phyloP scores from a whole-genome alignment of 1,140 invertebrate genomes.

The Galleria mellonella region DNA sequence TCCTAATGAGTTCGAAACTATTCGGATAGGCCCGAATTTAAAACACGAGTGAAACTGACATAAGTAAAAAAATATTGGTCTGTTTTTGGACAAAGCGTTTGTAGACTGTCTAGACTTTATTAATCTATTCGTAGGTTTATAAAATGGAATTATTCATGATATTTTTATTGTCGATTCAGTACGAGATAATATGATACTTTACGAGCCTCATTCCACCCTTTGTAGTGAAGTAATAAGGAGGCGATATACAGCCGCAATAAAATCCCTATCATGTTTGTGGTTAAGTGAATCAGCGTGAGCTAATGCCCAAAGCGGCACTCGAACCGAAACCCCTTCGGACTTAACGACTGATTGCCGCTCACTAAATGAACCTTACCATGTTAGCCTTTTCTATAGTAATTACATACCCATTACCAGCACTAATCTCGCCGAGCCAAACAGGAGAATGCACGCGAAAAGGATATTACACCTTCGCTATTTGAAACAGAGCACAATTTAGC shows the following conservation, averaged over 20 bases:
- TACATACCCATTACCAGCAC: constrained; percentile 64
- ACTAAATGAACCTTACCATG: constrained; percentile 68
- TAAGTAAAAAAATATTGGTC: no score
- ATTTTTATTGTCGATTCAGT: no score
- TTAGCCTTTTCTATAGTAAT: constrained; percentile 70
- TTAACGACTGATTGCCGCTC: constrained; percentile 44
- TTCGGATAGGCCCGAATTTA: no score
- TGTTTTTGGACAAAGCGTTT: no score
- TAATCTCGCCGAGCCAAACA: constrained; percentile 38
- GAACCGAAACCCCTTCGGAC: constrained; percentile 46
- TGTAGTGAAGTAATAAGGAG: no score
- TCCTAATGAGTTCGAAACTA: no score
- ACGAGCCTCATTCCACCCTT: no score
- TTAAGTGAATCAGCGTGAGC: constrained; percentile 47
- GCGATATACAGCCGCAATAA: constrained; percentile 18
- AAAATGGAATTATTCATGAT: no score
- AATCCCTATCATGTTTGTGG: constrained; percentile 39
- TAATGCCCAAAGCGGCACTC: constrained; percentile 40
- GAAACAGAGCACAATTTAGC: constrained; percentile 21
- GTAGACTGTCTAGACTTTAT: no score
- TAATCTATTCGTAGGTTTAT: no score
- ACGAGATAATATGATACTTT: no score
- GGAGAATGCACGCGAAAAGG: constrained; percentile 4
- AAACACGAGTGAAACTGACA: no score
- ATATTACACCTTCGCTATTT: constrained; percentile 24